Base-by-base conservation (phyloP, 1,140 invertebrate genomes). In the Linepithema humile region DNA sequence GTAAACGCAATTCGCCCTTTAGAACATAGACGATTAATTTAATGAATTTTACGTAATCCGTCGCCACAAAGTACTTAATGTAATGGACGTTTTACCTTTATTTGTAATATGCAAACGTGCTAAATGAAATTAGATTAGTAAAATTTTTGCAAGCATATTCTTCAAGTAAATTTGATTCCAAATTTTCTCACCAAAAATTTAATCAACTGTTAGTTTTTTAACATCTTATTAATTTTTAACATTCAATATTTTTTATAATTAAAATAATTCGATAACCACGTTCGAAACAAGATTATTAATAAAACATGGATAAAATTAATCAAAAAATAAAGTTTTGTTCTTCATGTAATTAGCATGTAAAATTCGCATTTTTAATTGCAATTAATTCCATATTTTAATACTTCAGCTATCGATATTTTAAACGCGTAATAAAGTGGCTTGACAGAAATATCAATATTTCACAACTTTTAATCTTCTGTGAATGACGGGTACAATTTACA, bases 21-120 rank as follows among this genome's bases (percentile, higher is more conserved):
- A 20, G 48, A 78, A 78, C 75, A 78, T 35, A 48, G 32, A 40
- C 35, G 60, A 78, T 78, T 78, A 78, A 69, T 67, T 53, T 69
- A 69, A 69, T 20, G 75, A 78, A 78, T 78, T 40, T 64, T 48
- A 23, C 32, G 17, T 40, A 67, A 78, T 78, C 60, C 48, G 75
- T 67, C 23, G 60, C 45, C 60, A 32, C 20, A 5, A 38, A 38
- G 15, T n/a, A 17, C n/a, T 55, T 23, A 12, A 23, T 20, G 15
- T 50, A 40, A 67, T 15, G 15, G 17, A 12, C n/a, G 50, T 78
- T 29, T 53, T 53, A 32, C 1, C 10, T 40, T 40, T 62, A 48
- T 48, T 62, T 10, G 29, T 20, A 12, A 40, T 53, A 23, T 2
- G 26, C 55, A 26, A 69, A 40, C 2, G 1, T 78, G 20, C 59